Evolutionary conservation across 1,140 invertebrate genomes (phyloP).

Genomic region (Macrosteles quadrilineatus): DNA sequence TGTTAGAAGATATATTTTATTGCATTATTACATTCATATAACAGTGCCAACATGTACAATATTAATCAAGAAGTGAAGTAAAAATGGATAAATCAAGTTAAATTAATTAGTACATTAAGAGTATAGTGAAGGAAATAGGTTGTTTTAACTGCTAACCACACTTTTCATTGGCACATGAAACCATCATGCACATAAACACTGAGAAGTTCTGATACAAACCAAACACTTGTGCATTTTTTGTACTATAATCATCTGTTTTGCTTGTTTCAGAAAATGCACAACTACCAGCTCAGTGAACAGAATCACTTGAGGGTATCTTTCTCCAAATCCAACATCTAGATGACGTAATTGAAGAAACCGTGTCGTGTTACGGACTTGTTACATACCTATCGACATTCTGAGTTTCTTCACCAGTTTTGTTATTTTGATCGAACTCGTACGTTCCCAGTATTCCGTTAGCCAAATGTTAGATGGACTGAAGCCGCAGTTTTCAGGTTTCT

Average conservation of each 20-base stretch:
- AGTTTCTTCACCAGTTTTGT: slow-evolving; percentile 1
- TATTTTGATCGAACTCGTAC: slow-evolving; percentile 13
- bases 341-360: slow-evolving; percentile 3
- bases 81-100: too few species aligned
- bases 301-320: slow-evolving; percentile 93
- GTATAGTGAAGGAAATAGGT: too few species aligned
- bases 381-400: slow-evolving; percentile 9
- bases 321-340: slow-evolving; percentile 78
- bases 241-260: slow-evolving; percentile 36
- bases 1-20: too few species aligned
- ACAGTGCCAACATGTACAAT: too few species aligned
- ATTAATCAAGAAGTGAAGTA: too few species aligned
- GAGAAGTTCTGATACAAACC: too few species aligned
- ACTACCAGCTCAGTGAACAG: slow-evolving; percentile 91
- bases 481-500: neutral
- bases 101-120: too few species aligned
- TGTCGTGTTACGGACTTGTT: slow-evolving; percentile 16
- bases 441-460: slow-evolving; percentile 23
- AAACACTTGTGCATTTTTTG: too few species aligned
- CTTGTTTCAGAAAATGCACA: slow-evolving; percentile 85
- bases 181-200: too few species aligned
- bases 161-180: too few species aligned
- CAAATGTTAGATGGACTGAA: slow-evolving; percentile 10
- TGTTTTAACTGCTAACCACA: too few species aligned
- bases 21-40: too few species aligned